Evolutionary conservation across 2,797 vertebrate genomes (phyloP).

Genomic region (Loris lydekkerianus): DNA sequence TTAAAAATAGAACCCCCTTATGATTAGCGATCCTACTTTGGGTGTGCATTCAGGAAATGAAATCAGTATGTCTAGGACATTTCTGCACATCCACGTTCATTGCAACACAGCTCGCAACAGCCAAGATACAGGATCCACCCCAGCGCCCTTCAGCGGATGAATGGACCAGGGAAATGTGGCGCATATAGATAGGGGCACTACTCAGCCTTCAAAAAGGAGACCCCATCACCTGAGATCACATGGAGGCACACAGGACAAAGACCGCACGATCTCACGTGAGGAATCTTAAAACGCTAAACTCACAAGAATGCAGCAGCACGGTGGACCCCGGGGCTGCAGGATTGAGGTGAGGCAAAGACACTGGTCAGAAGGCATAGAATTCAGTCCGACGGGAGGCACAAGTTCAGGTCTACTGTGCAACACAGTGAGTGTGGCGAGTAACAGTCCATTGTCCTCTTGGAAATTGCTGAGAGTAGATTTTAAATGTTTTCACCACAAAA

Average conservation of each 20-base stretch:
- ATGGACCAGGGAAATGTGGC: not conserved
- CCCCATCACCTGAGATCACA: no score
- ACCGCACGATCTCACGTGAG: not conserved
- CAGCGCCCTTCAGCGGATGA: not conserved
- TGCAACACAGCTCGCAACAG: not conserved
- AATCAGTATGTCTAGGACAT: not conserved
- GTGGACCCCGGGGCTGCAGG: no score
- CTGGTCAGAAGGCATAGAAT: not conserved
- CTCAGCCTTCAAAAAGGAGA: not conserved
- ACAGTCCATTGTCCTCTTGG: not conserved
- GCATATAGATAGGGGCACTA: no score
- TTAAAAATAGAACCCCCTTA: no score
- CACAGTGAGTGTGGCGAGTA: not conserved
- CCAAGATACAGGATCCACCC: not conserved
- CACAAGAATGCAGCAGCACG: not conserved
- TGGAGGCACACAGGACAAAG: no score
- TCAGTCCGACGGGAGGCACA: no score
- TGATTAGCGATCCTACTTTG: not conserved
- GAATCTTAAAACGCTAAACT: not conserved
- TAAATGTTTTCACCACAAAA: not conserved
- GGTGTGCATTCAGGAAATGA: no score
- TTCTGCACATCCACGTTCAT: rapidly evolving
- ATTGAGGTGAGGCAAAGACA: not conserved
- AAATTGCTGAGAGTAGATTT: not conserved
- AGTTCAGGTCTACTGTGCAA: not conserved